Evolutionary conservation across 2,113 vertebrate genomes (phyloP).

Genomic region (Callorhinus ursinus): DNA sequence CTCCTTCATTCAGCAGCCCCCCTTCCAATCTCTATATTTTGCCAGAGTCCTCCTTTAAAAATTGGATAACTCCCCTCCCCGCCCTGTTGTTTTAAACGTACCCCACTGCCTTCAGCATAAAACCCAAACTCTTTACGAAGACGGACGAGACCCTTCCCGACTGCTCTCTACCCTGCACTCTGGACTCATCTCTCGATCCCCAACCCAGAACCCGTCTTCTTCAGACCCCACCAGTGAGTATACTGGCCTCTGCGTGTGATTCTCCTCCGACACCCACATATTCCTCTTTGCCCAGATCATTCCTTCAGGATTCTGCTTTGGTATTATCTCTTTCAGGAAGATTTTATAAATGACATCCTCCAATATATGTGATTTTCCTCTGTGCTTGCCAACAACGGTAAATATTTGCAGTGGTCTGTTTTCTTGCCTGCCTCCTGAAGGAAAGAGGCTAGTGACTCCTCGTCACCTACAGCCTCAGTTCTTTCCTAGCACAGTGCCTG

Average conservation of each 20-base stretch:
- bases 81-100: neutral
- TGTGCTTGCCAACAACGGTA: neutral
- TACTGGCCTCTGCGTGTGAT: rapidly evolving
- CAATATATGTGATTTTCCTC: neutral
- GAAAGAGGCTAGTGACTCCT: neutral
- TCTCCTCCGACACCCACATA: no score
- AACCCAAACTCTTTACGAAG: neutral
- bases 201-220: neutral
- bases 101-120: neutral
- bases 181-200: neutral
- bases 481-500: neutral
- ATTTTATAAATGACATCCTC: neutral
- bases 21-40: neutral
- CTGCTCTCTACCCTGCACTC: neutral
- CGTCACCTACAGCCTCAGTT: neutral
- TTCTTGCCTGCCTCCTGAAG: neutral
- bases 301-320: neutral
- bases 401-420: neutral
- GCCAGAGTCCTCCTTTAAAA: neutral
- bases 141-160: neutral
- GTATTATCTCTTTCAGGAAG: neutral
- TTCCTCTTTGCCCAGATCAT: neutral
- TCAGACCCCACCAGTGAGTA: neutral
- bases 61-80: neutral
- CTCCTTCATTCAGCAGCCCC: neutral